phyloP scores from a whole-genome alignment of 2,113 vertebrate genomes.

The Indicator indicator region DNA sequence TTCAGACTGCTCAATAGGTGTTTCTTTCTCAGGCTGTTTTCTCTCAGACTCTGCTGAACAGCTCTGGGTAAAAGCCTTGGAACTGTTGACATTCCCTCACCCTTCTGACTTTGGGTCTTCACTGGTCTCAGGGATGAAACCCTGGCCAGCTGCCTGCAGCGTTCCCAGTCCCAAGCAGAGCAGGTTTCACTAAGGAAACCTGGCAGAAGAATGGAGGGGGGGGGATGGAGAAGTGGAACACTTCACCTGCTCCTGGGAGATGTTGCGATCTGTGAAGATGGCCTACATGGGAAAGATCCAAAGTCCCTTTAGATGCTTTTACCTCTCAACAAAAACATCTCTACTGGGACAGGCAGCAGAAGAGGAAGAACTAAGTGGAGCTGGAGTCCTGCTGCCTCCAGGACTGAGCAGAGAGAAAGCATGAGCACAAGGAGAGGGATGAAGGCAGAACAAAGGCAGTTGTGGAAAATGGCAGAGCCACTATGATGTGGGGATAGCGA shows the following conservation, averaged over 20 bases:
- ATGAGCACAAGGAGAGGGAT: rapidly evolving
- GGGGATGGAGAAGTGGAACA: neutral
- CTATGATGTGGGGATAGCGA: rapidly evolving
- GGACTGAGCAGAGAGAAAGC: neutral
- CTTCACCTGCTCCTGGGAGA: rapidly evolving
- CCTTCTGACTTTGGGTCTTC: neutral
- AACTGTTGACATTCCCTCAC: neutral
- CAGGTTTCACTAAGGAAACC: neutral
- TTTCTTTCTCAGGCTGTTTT: neutral
- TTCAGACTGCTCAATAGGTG: neutral
- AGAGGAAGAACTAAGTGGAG: neutral
- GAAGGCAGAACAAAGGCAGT: neutral
- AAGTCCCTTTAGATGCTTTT: neutral
- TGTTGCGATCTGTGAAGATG: neutral
- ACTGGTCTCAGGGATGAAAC: neutral
- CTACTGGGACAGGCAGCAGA: neutral
- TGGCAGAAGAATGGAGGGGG: neutral
- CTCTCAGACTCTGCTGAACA: neutral
- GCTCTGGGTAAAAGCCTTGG: neutral
- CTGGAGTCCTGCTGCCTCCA: neutral
- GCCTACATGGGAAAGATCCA: neutral
- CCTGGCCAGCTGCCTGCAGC: neutral
- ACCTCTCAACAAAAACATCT: neutral
- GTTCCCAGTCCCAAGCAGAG: neutral
- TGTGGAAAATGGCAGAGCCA: neutral